These are phyloP conservation scores for Ctenoplectra terminalis DNA, from an alignment of 1,140 invertebrate genomes.

Conservation along the genomic window DNA sequence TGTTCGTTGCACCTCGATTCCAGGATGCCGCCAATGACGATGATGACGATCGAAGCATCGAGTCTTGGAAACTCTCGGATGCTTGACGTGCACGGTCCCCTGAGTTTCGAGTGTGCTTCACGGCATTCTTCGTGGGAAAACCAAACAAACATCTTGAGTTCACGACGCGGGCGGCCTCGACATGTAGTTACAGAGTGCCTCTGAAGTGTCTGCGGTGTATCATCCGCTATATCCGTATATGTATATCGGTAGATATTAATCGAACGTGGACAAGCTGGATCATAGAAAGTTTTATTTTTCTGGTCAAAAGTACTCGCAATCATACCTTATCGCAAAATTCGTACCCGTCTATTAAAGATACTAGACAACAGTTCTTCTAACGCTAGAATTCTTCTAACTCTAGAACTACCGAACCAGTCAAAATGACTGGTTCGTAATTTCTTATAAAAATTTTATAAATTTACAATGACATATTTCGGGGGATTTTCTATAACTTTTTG, in stretches of 20 bases:
- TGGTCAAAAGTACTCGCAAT: neutral
- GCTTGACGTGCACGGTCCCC: constrained; percentile 61
- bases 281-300: neutral
- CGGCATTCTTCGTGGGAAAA: constrained; percentile 79
- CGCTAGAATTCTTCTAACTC: no score
- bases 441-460: no score
- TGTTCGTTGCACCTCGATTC: constrained; percentile 18
- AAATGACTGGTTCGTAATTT: no score
- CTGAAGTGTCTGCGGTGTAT: constrained; percentile 53
- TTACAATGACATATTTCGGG: no score
- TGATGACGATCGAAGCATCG: constrained; percentile 61
- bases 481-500: no score
- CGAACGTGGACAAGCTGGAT: constrained; percentile 1
- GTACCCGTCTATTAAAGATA: neutral
- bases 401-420: no score
- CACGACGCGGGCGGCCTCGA: constrained; percentile 65
- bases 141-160: constrained; percentile 79
- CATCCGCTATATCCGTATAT: constrained; percentile 41
- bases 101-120: constrained; percentile 71
- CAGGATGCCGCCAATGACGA: constrained; percentile 26
- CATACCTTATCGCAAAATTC: neutral
- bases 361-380: no score
- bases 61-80: constrained; percentile 64
- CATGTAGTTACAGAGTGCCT: constrained; percentile 58
- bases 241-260: constrained; percentile 18